These are phyloP conservation scores for Caenorhabditis remanei DNA, from an alignment of 1,140 invertebrate genomes.

Conservation along the genomic window DNA sequence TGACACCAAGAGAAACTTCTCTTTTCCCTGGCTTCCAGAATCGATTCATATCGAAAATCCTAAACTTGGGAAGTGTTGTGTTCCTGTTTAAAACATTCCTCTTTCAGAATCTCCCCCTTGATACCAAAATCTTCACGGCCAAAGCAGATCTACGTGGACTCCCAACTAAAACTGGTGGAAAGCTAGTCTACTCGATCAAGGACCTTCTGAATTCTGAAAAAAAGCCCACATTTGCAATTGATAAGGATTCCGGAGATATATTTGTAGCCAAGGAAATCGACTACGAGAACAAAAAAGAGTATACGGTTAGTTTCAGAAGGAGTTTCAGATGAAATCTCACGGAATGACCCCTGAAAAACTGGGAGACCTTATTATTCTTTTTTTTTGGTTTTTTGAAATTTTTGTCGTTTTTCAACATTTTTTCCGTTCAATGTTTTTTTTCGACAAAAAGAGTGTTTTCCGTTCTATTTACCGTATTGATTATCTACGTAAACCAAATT, in stretches of 20 bases:
- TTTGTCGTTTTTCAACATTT: not conserved
- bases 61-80: no score
- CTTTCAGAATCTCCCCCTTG: not conserved
- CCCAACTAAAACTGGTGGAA: not conserved
- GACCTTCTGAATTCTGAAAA: conserved; percentile 17
- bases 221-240: conserved; percentile 21
- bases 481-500: conserved; percentile 22
- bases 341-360: not conserved
- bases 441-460: not conserved
- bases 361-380: not conserved
- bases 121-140: not conserved
- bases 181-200: not conserved
- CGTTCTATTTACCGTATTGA: conserved; percentile 4
- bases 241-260: conserved; percentile 13
- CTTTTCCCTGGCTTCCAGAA: no score
- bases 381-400: not conserved
- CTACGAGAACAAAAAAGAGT: not conserved
- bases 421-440: not conserved
- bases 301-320: conserved; percentile 21
- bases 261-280: conserved; percentile 22
- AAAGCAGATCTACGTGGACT: conserved; percentile 16
- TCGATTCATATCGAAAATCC: no score
- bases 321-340: not conserved
- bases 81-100: not conserved
- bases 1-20: no score